A percentile compares a stretch with the other conserved stretches of the same genome.
phyloP scores from a whole-genome alignment of 2,888 invertebrate genomes.

The Amphiduros pacificus region DNA sequence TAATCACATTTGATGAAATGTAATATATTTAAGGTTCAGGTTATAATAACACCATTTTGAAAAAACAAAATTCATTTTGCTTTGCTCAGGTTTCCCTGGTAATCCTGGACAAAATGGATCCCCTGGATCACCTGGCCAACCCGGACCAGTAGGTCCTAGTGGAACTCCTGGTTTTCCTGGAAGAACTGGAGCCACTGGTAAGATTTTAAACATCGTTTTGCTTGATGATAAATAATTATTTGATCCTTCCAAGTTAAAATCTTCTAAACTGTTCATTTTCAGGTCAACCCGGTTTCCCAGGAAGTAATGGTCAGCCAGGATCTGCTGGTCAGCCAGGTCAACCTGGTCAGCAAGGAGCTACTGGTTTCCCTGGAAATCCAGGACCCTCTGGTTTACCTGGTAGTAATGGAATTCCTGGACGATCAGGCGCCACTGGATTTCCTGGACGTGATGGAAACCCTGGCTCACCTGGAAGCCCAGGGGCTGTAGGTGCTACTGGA shows the following conservation, averaged over 20 bases:
- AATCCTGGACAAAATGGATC: constrained; percentile 2
- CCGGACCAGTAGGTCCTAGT: not conserved
- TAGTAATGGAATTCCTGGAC: not conserved
- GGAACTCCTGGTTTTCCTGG: constrained; percentile 4
- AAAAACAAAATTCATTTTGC: no score
- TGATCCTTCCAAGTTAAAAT: no score
- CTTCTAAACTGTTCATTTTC: no score
- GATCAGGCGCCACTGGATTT: not conserved
- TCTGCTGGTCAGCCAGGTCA: constrained; percentile 8
- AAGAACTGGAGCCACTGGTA: not conserved
- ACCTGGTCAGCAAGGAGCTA: constrained; percentile 7
- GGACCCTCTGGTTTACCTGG: constrained; percentile 12
- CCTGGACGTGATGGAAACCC: constrained; percentile 3
- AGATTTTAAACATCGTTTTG: no score
- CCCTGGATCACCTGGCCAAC: constrained; percentile 2
- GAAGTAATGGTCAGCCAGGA: not conserved
- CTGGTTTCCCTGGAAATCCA: constrained; percentile 9
- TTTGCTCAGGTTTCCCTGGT: constrained; percentile 14
- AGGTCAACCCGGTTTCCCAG: not conserved
- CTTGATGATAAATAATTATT: no score
- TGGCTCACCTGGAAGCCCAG: not conserved
- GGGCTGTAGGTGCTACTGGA: no score
- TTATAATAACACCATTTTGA: no score
- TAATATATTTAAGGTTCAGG: no score
- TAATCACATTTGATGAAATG: no score